Evolutionary conservation across 2,888 invertebrate species (phyloP).

Genomic region (Bibio marci): DNA sequence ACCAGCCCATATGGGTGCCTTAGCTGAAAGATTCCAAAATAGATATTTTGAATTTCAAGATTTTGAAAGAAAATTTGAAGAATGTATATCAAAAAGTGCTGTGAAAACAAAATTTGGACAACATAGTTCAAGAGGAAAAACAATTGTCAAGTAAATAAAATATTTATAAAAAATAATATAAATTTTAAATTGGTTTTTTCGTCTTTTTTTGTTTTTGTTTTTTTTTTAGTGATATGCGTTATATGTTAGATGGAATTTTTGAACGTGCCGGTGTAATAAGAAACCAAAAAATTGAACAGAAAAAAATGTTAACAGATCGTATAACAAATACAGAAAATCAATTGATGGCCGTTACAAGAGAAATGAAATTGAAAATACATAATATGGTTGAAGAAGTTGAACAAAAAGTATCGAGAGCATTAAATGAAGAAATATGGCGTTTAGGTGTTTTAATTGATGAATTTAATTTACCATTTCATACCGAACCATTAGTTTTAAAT

Average conservation of each 20-base stretch:
- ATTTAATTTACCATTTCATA: conserved; percentile 79
- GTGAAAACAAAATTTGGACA: conserved; percentile 98
- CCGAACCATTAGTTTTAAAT: conserved; percentile 70
- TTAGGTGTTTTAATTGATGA: conserved; percentile 88
- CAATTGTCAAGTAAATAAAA: conserved; percentile 51
- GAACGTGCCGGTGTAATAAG: conserved; percentile 41
- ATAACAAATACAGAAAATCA: conserved; percentile 78
- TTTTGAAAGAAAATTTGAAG: conserved; percentile 97
- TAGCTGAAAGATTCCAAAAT: conserved; percentile 86
- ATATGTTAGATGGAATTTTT: conserved; percentile 51
- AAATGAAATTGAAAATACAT: conserved; percentile 91
- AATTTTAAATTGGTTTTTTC: conserved; percentile 1
- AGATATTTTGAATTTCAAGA: conserved; percentile 96
- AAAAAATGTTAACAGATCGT: conserved; percentile 59
- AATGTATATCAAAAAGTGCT: conserved; percentile 93
- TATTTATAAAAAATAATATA: neutral
- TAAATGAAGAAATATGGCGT: conserved; percentile 91
- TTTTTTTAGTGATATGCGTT: conserved; percentile 41
- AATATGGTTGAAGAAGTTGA: conserved; percentile 94
- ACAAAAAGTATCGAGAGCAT: conserved; percentile 74
- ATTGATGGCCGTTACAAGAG: conserved; percentile 66
- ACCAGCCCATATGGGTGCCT: conserved; percentile 47
- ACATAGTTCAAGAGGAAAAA: conserved; percentile 85
- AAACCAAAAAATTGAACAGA: conserved; percentile 42
- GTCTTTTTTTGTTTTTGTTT: conserved; percentile 1